Conservation (phyloP, 2,888 invertebrate genomes). For the Crocallis elinguaria region DNA sequence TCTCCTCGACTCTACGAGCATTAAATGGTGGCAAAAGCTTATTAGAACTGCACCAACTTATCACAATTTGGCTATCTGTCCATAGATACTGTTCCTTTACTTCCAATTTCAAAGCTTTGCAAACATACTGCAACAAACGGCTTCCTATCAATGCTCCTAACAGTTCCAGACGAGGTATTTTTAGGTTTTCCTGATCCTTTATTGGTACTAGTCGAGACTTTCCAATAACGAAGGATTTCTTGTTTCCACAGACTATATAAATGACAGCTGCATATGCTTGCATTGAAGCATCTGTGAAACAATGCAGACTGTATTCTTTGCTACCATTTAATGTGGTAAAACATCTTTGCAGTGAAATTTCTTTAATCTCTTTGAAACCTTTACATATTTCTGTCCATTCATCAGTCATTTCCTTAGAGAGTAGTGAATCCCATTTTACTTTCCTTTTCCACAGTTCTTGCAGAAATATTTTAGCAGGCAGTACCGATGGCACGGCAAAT, state of each 20-base stretch:
- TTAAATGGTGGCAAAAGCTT: neutral
- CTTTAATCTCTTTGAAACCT: neutral
- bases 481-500: slow-evolving; percentile 24
- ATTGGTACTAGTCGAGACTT: neutral
- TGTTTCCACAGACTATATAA: neutral
- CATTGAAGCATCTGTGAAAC: neutral
- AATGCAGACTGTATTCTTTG: neutral
- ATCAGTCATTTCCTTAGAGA: slow-evolving; percentile 1
- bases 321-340: neutral
- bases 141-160: too few species aligned
- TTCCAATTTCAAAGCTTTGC: neutral
- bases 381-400: neutral
- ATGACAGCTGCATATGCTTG: neutral
- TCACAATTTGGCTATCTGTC: neutral
- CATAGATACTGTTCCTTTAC: neutral
- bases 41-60: too few species aligned
- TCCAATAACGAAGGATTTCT: neutral
- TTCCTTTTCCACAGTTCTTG: slow-evolving; percentile 24
- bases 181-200: too few species aligned
- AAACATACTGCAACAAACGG: neutral
- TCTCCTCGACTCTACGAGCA: neutral
- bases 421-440: slow-evolving; percentile 25
- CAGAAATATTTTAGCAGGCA: slow-evolving; percentile 26
- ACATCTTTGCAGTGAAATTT: too few species aligned
- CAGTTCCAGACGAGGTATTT: too few species aligned